Conservation (phyloP, 2,113 vertebrate genomes). For the Canis aureus region DNA sequence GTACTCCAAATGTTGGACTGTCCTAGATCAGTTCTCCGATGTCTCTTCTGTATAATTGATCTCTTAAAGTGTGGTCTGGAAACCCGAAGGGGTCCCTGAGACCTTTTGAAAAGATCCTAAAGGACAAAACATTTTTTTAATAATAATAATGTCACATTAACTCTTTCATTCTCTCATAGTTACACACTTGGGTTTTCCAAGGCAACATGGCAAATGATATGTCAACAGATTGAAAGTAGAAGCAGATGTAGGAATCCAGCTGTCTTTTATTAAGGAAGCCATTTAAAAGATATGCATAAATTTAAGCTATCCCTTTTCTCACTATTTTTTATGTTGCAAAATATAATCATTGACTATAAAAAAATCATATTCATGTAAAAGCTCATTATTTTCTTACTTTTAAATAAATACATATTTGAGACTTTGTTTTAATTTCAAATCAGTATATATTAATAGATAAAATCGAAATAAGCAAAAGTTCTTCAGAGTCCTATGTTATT, state of each 20-base stretch:
- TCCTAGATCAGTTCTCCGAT: background rate
- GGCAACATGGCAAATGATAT: background rate
- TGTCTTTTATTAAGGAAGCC: background rate
- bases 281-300: background rate
- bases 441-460: background rate
- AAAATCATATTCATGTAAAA: background rate
- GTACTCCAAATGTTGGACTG: background rate
- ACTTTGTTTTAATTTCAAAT: constrained; percentile 10
- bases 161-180: background rate
- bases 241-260: background rate
- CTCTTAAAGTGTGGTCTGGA: background rate
- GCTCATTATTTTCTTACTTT: background rate
- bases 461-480: background rate
- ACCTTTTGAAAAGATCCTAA: background rate
- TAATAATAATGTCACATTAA: background rate
- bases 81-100: fast-evolving
- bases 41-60: background rate
- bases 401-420: background rate
- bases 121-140: background rate
- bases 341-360: background rate
- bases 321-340: background rate
- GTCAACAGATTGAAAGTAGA: background rate
- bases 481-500: background rate
- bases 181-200: background rate
- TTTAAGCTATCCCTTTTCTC: background rate